A percentile compares a stretch with the other conserved stretches of the same genome.
Evolutionary conservation across 2,888 invertebrate species (phyloP).

Genomic region (Linnaemya vulpina): DNA sequence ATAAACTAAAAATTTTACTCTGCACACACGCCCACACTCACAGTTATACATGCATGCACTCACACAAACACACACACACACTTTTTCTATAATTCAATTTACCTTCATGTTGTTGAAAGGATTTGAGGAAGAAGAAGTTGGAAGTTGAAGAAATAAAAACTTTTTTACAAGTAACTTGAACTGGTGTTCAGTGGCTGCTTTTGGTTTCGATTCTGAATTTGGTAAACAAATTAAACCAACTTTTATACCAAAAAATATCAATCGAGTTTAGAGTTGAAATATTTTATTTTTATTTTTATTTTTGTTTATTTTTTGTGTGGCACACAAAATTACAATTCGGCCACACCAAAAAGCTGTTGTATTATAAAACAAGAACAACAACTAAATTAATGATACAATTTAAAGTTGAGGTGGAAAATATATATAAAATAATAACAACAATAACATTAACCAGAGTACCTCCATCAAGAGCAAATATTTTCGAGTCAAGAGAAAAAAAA

Average conservation of each 20-base stretch:
- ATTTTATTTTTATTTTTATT: too few species aligned
- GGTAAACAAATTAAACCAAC: conserved; percentile 80
- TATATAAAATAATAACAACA: conserved; percentile 18
- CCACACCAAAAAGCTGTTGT: conserved; percentile 63
- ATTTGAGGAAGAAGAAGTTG: conserved; percentile 61
- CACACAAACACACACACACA: background rate
- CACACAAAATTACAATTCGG: conserved; percentile 48
- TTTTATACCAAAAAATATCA: conserved; percentile 80
- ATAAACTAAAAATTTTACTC: too few species aligned
- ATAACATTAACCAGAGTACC: conserved; percentile 40
- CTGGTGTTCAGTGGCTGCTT: conserved; percentile 80
- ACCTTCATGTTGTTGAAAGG: conserved; percentile 82
- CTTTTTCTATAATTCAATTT: conserved; percentile 61
- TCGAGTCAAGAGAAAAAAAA: conserved; percentile 12
- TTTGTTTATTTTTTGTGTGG: conserved; percentile 48
- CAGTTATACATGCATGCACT: background rate
- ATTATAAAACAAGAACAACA: conserved; percentile 22
- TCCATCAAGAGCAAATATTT: conserved; percentile 51
- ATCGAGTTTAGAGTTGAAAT: conserved; percentile 44
- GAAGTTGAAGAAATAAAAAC: conserved; percentile 49
- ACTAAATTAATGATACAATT: conserved; percentile 43
- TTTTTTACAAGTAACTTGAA: conserved; percentile 55
- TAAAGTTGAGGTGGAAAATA: conserved; percentile 26
- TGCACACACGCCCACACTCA: too few species aligned
- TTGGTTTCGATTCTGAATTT: conserved; percentile 81